Evolutionary conservation across 1,140 invertebrate species (phyloP).

Genomic region (Myzus persicae): DNA sequence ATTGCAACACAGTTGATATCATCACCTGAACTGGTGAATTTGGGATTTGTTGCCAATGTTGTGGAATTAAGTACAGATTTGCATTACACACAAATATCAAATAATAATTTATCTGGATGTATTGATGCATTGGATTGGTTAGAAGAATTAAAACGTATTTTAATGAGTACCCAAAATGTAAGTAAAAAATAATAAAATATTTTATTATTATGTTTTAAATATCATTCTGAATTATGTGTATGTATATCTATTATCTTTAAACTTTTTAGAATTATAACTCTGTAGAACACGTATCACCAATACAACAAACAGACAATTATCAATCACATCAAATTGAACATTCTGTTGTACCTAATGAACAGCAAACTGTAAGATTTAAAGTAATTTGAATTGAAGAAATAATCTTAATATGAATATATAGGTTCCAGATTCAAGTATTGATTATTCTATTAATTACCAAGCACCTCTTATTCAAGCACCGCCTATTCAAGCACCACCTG

Average conservation of each 20-base stretch:
- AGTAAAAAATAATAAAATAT: background rate
- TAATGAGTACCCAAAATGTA: constrained; percentile 8
- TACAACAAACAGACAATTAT: constrained; percentile 34
- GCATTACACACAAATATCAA: constrained; percentile 35
- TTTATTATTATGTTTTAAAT: background rate
- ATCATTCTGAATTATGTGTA: background rate
- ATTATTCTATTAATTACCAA: constrained; percentile 50
- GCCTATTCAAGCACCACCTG: background rate
- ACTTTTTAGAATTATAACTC: constrained; percentile 35
- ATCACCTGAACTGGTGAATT: constrained; percentile 63
- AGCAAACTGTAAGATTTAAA: constrained; percentile 38
- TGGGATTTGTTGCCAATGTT: constrained; percentile 47
- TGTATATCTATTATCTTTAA: constrained; percentile 2
- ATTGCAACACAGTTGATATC: constrained; percentile 67
- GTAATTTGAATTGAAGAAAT: constrained; percentile 23
- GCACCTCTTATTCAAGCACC: constrained; percentile 14
- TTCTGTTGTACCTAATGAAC: constrained; percentile 26
- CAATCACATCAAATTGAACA: constrained; percentile 29
- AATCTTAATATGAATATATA: constrained; percentile 21
- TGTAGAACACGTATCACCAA: background rate
- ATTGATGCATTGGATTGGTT: constrained; percentile 50
- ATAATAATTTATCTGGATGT: constrained; percentile 30
- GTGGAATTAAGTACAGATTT: constrained; percentile 54
- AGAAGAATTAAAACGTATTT: constrained; percentile 48
- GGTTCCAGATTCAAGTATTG: constrained; percentile 45